Evolutionary conservation across 2,797 vertebrate species (phyloP), one percentile per base, ranked within the genome.

Genomic region (Lagodon rhomboides): DNA sequence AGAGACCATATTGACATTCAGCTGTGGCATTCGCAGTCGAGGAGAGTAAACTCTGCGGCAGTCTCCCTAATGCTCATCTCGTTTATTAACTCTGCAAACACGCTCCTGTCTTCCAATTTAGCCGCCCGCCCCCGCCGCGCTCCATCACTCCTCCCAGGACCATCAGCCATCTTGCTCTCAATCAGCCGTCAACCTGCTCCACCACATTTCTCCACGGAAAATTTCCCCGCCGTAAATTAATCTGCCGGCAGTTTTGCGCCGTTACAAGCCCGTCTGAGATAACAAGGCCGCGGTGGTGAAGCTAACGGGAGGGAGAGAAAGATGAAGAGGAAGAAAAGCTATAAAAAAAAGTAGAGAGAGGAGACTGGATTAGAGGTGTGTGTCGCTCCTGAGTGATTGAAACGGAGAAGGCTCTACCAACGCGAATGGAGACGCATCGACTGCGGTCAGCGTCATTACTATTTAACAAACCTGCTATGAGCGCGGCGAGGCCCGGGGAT

Each of bases 1-100:
- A 77, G 53, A 72, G 51, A 68, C 15, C 60, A 23, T 70, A 72
- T 84, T 90, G 82, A 86, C 77, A 80, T 83, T 85, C 77, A 75
- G 58, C 66, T 18, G 81, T 79, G 87, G 76, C 76, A 66, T 85
- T 87, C 63, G 66, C 43, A 30, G 62, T 81, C 51, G 13, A 43
- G 64, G 75, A 69, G 76, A 75, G 84, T 71, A 65, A 85, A 86
- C 76, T 82, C 76, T 60, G 67, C 77, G 1, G 68, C 82, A 56
- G 73, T 38, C 77, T 81, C 68, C 70, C 62, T 74, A 60, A 88
- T 91, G 82, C 83, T 86, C 79, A 66, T 73, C 69, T 85, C 60
- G 74, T 91, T 88, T 61, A 90, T 91, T 87, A 91, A 87, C 85
- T 91, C 82, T 69, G 75, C 54, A 84, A 91, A 89, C 82, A 87